A percentile compares a stretch with the other conserved stretches of the same genome.
These are phyloP conservation scores for Passer montanus DNA, from an alignment of 2,113 vertebrate genomes.

Conservation along the genomic window DNA sequence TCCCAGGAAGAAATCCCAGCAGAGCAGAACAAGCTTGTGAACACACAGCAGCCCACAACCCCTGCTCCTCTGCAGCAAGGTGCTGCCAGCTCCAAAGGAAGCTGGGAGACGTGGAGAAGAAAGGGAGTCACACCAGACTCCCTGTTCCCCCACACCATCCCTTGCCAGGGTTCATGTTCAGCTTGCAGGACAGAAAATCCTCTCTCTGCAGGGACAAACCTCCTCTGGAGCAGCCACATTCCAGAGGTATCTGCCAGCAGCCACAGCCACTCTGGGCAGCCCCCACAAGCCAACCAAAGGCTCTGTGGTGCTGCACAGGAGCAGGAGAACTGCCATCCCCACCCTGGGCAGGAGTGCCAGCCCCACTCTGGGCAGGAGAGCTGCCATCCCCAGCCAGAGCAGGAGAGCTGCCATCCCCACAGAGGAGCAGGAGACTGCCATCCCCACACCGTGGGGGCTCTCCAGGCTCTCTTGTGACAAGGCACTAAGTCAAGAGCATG, in stretches of 20 bases:
- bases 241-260: neutral
- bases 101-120: neutral
- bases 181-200: neutral
- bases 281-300: rapidly evolving
- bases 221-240: neutral
- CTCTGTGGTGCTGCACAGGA: neutral
- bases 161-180: neutral
- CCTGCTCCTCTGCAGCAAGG: neutral
- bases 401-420: no score
- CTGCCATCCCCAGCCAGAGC: no score
- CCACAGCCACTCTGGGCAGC: neutral
- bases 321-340: neutral
- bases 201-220: neutral
- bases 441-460: neutral
- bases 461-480: neutral
- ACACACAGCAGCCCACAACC: neutral
- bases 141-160: rapidly evolving
- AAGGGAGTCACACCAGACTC: neutral
- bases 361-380: neutral
- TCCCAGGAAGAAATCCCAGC: neutral
- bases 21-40: rapidly evolving
- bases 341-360: neutral
- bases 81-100: neutral
- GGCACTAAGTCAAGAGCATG: neutral
- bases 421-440: neutral